phyloP scores from a whole-genome alignment of 2,888 invertebrate species.

The Acanthosepion lycidas region DNA sequence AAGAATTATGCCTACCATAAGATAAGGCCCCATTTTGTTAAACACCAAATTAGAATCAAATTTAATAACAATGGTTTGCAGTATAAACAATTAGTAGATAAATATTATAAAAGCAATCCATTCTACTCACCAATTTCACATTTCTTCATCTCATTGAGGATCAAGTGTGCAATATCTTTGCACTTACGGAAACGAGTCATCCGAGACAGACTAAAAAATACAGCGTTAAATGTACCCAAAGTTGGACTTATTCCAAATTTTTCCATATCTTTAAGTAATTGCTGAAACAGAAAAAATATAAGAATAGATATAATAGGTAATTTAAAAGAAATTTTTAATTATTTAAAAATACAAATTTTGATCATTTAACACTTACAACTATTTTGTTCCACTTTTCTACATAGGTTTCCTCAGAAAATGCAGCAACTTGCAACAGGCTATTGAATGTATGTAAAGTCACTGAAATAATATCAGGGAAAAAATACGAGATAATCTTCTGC shows the following conservation, averaged over 20 bases:
- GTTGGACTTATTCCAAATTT: conserved; percentile 79
- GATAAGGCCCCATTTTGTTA: no score
- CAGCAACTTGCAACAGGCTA: conserved; percentile 79
- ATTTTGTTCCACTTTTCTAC: conserved; percentile 46
- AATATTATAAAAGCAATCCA: conserved; percentile 44
- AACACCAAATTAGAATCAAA: no score
- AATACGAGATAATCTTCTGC: not conserved
- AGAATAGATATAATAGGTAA: not conserved
- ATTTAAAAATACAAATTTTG: not conserved
- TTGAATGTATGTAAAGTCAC: conserved; percentile 84
- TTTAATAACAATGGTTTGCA: no score
- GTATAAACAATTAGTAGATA: not conserved
- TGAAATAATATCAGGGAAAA: conserved; percentile 73
- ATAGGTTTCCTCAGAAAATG: conserved; percentile 80
- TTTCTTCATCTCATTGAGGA: conserved; percentile 81
- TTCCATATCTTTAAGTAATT: conserved; percentile 81
- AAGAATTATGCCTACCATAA: no score
- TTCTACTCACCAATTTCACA: conserved; percentile 78
- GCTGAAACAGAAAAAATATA: conserved; percentile 69
- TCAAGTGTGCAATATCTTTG: conserved; percentile 76
- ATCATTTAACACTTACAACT: conserved; percentile 37
- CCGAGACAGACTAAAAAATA: conserved; percentile 77
- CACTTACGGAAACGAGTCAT: conserved; percentile 75
- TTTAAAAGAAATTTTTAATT: conserved; percentile 57
- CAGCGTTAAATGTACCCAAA: conserved; percentile 81